Evolutionary conservation across 2,888 invertebrate species (phyloP).

Genomic region (Metallyticus violacea): DNA sequence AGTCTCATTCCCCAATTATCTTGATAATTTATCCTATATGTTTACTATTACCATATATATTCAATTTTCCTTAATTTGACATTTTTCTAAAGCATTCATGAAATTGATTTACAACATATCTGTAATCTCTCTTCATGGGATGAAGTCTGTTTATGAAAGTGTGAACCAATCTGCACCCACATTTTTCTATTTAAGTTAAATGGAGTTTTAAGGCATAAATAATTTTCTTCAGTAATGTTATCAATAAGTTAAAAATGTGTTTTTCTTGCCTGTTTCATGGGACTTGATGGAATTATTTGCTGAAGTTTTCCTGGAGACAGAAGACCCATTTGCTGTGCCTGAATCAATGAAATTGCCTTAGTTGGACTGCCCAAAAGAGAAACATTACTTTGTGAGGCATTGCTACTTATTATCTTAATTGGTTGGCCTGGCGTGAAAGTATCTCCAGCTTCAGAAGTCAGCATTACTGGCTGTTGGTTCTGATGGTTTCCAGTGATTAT

Average conservation of each 20-base stretch:
- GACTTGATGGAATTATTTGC: conserved; percentile 47
- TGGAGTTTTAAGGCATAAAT: not conserved
- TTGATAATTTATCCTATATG: too few relatives aligned
- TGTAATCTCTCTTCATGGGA: too few relatives aligned
- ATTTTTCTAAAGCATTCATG: too few relatives aligned
- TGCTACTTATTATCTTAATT: conserved; percentile 44
- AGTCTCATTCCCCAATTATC: too few relatives aligned
- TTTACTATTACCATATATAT: too few relatives aligned
- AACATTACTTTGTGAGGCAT: conserved; percentile 39
- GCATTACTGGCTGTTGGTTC: conserved; percentile 44
- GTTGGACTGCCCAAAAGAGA: conserved; percentile 40
- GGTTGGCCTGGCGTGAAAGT: conserved; percentile 36
- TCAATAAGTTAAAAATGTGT: too few relatives aligned
- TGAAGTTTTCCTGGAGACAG: conserved; percentile 51
- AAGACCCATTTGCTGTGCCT: conserved; percentile 62
- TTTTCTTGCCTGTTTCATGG: conserved; percentile 33
- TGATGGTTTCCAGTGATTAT: conserved; percentile 46
- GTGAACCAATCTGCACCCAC: not conserved
- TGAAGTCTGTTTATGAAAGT: too few relatives aligned
- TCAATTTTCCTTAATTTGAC: too few relatives aligned
- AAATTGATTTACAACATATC: too few relatives aligned
- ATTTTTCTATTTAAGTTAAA: not conserved
- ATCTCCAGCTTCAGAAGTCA: conserved; percentile 40
- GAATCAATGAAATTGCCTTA: conserved; percentile 63
- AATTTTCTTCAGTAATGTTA: too few relatives aligned